These are phyloP conservation scores for Mirounga angustirostris DNA, from an alignment of 2,113 vertebrate species.

Conservation along the genomic window DNA sequence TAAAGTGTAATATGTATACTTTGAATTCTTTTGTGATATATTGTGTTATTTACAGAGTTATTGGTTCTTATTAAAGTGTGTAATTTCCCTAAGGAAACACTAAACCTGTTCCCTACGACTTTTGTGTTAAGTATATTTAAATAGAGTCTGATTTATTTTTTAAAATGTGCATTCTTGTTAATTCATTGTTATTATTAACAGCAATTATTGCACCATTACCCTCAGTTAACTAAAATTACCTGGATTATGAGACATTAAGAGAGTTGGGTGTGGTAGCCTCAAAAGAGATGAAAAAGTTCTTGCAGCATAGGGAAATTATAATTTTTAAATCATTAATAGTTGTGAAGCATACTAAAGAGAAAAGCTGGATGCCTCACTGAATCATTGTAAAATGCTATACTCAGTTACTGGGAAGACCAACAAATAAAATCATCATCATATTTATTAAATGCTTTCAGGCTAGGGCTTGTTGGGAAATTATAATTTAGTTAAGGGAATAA, in stretches of 20 bases:
- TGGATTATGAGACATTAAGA: not conserved
- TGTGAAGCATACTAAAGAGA: not conserved
- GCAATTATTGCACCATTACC: not conserved
- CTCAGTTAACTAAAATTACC: not conserved
- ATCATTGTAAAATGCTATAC: not conserved
- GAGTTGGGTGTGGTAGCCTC: not conserved
- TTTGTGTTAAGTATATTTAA: slow-evolving; percentile 3
- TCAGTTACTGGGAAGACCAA: not conserved
- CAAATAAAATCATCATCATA: not conserved
- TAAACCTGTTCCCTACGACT: not conserved
- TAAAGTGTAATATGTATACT: not conserved
- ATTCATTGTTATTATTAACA: not conserved
- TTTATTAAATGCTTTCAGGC: slow-evolving; percentile 9
- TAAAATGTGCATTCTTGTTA: not conserved
- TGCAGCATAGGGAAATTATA: not conserved
- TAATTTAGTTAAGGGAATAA: not conserved
- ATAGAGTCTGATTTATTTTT: not conserved
- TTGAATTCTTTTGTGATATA: slow-evolving; percentile 29
- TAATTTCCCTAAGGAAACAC: not conserved
- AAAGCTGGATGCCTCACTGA: not conserved
- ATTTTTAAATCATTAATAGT: not conserved
- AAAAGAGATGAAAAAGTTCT: not conserved
- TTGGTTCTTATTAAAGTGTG: slow-evolving; percentile 19
- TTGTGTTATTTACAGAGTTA: slow-evolving; percentile 9
- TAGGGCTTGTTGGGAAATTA: not conserved